Evolutionary conservation across 2,888 invertebrate genomes (phyloP), one percentile per base, ranked within the genome.

Genomic region (Ophion ventricosus): DNA sequence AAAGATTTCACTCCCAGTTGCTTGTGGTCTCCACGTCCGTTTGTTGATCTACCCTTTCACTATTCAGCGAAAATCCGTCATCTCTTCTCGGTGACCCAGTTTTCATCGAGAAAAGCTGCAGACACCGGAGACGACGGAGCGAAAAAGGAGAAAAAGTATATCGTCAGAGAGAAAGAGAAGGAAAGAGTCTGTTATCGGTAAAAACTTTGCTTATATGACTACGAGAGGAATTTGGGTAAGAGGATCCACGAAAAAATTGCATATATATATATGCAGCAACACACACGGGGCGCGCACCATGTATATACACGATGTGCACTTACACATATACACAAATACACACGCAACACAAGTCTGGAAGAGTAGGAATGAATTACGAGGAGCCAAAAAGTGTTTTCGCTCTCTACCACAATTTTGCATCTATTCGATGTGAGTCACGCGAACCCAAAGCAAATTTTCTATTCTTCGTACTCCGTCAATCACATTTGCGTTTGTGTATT

Each of bases 21-120:
- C 78, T 63, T 63, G 8, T 61, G 35, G 49, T 61, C 61, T 78
- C 40, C 25, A 61, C 49, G 5, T 61, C 40, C 43, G 25, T 67
- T 57, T 20, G 66, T n/a, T 25, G n/a, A 43, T 54, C 49, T 14
- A 23, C 61, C 49, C 61, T 61, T 49, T 77, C 59, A 26, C 77
- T 70, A 81, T 81, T 81, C 81, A 84, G 69, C 84, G 70, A 79
- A 81, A 84, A 84, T 84, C 84, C 78, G 75, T 84, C 84, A 81
- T 69, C 78, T 49, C 35, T 57, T 54, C 74, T 54, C 70, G 43
- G 20, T 79, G 84, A 81, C 84, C 81, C 81, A 84, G 74, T 81
- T 84, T 81, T 70, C 74, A 75, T 35, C 64, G 80, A 70, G 77
- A 72, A 81, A 80, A 85, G 81, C 77, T 29, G 69, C 67, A 54